These are phyloP conservation scores for Pitta sordida DNA, from an alignment of 2,113 vertebrate genomes.

Conservation along the genomic window DNA sequence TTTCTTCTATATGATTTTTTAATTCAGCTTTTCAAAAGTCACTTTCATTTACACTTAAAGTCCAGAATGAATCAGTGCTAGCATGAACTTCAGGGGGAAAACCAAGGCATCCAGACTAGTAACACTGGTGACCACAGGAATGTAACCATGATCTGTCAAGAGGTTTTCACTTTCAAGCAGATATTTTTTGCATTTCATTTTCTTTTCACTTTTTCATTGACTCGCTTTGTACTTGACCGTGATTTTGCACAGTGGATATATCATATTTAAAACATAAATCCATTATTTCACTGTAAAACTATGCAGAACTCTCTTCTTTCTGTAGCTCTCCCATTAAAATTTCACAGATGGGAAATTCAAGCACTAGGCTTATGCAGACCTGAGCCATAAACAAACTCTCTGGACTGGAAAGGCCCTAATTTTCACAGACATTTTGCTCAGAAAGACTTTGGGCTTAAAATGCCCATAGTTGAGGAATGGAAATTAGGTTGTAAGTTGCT, in stretches of 20 bases:
- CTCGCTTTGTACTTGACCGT: background rate
- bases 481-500: background rate
- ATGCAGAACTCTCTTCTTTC: background rate
- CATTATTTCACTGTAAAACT: background rate
- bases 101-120: background rate
- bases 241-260: background rate
- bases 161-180: background rate
- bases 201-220: background rate
- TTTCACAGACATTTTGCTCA: constrained; percentile 4
- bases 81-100: background rate
- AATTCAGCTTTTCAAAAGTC: background rate
- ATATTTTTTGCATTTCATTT: background rate
- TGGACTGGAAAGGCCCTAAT: background rate
- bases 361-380: background rate
- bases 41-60: background rate
- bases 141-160: background rate
- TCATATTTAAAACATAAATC: constrained; percentile 19
- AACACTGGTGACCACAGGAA: background rate
- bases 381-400: constrained; percentile 1
- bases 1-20: background rate
- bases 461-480: background rate
- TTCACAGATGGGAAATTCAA: constrained; percentile 20
- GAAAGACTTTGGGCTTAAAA: constrained; percentile 3
- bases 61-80: background rate
- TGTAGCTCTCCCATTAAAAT: background rate